These are phyloP conservation scores for Leptestheria dahalacensis DNA, from an alignment of 1,140 invertebrate species.

Conservation along the genomic window DNA sequence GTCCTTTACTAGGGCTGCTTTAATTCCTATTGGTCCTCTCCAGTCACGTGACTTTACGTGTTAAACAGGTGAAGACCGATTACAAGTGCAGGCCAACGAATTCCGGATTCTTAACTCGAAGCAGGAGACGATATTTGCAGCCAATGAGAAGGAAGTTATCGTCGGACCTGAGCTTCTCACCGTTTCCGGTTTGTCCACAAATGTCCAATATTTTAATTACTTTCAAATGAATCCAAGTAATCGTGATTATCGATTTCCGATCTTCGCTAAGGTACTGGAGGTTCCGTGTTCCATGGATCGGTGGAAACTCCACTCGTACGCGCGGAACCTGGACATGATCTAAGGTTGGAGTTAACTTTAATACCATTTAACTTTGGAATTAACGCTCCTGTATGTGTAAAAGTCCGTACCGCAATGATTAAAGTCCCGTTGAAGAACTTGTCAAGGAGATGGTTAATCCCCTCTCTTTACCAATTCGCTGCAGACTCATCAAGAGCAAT, in stretches of 20 bases:
- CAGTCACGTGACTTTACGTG: background rate
- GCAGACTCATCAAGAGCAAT: too few species aligned
- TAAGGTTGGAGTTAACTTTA: slow-evolving; percentile 40
- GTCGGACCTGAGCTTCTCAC: slow-evolving; percentile 58
- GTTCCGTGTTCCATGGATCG: slow-evolving; percentile 59
- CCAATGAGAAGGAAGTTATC: slow-evolving; percentile 61
- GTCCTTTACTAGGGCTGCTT: too few species aligned
- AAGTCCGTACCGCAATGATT: too few species aligned
- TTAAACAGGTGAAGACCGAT: slow-evolving; percentile 59
- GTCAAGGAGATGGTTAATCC: too few species aligned
- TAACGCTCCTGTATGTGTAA: too few species aligned
- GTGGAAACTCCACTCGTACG: slow-evolving; percentile 62
- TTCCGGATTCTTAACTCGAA: slow-evolving; percentile 65
- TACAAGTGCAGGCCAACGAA: slow-evolving; percentile 57
- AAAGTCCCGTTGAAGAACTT: too few species aligned
- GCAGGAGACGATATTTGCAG: slow-evolving; percentile 65
- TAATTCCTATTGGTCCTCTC: background rate
- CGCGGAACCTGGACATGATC: slow-evolving; percentile 58
- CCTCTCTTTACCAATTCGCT: too few species aligned
- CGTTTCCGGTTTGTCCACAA: slow-evolving; percentile 49
- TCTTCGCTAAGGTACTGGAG: slow-evolving; percentile 38
- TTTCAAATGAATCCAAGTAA: background rate
- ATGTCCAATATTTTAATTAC: background rate
- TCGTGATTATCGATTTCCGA: too few species aligned
- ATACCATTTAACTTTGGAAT: too few species aligned